Evolutionary conservation across 1,140 invertebrate species (phyloP), one percentile per base, ranked within the genome.

Genomic region (Stenopsyche tienmushanensis): DNA sequence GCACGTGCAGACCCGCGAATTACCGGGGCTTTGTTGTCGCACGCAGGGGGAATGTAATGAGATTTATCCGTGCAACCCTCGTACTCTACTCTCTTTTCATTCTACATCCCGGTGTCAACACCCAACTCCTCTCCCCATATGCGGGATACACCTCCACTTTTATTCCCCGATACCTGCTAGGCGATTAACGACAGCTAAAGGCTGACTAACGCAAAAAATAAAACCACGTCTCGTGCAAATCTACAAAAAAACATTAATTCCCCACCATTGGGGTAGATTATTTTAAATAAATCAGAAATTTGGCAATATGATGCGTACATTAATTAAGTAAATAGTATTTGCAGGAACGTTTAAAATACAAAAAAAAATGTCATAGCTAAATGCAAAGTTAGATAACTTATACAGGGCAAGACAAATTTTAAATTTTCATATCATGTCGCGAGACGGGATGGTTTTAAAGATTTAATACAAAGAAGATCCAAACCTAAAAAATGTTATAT

Each of bases 41-140:
- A 67, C 66, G 62, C 62, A 55, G 60, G 53, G 54, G 54, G 66
- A 67, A 64, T 67, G 66, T 67, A 67, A 67, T 67, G 66, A 67
- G 66, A 67, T 67, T 67, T 67, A 55, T 57, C 54, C 53, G 15
- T 45, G 21, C 47, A 24, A 34, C 55, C 64, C 44, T 18, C 34
- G 26, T n/a, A 42, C 59, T 13, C 44, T 13, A 9, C 44, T 18
- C 44, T 20, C 18, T 20, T 47, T 47, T 47, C 44, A 20, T 47
- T 18, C 44, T 7, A 7, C 44, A 9, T 15, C 10, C 17, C 18
- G 44, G 44, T 18, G 44, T 47, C 44, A 47, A 47, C 44, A 47
- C 10, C 3, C 44, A 47, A 53, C n/a, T 9, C 29, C 29, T 34
- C 29, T 34, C 29, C 5, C 29, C 29, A 34, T 13, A 13, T 7